Evolutionary conservation across 2,113 vertebrate species (phyloP).

Genomic region (Carassius carassius): DNA sequence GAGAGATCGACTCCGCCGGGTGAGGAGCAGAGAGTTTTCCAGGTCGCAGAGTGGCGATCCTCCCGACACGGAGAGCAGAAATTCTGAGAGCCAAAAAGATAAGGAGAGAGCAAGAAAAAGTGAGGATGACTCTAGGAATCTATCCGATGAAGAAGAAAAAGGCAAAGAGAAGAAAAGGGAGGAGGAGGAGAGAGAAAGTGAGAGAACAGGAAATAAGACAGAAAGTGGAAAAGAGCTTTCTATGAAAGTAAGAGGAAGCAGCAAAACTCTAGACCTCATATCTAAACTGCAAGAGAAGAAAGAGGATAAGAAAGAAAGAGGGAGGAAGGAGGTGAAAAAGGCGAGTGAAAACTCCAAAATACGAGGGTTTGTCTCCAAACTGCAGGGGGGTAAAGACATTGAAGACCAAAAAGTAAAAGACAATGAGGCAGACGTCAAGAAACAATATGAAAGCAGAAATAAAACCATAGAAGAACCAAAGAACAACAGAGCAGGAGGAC

Average conservation of each 20-base stretch:
- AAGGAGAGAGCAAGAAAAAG: not conserved
- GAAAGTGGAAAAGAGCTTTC: conserved; percentile 31
- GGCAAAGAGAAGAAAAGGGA: not conserved
- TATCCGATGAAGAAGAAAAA: conserved; percentile 16
- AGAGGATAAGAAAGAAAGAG: conserved; percentile 59
- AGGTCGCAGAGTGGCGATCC: conserved; percentile 52
- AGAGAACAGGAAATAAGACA: not conserved
- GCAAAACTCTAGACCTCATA: conserved; percentile 71
- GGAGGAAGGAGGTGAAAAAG: conserved; percentile 35
- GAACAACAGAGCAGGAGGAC: conserved; percentile 33
- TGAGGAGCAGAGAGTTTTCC: conserved; percentile 54
- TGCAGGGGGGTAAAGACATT: conserved; percentile 30
- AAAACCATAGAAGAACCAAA: conserved; percentile 42
- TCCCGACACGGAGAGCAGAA: conserved; percentile 35
- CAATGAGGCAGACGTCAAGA: conserved; percentile 33
- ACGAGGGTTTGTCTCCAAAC: conserved; percentile 38
- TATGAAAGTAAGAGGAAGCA: conserved; percentile 38
- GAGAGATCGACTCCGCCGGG: conserved; percentile 49
- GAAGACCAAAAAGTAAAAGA: conserved; percentile 53
- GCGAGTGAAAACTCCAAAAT: conserved; percentile 57
- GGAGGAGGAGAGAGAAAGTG: not conserved
- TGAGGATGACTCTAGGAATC: conserved; percentile 1
- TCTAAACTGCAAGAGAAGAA: conserved; percentile 59
- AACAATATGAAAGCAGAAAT: conserved; percentile 25
- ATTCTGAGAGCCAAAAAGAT: not conserved